A percentile compares a stretch with the other conserved stretches of the same genome.
Conservation (phyloP, 2,888 invertebrate species). For the Ophion slaviceki region DNA sequence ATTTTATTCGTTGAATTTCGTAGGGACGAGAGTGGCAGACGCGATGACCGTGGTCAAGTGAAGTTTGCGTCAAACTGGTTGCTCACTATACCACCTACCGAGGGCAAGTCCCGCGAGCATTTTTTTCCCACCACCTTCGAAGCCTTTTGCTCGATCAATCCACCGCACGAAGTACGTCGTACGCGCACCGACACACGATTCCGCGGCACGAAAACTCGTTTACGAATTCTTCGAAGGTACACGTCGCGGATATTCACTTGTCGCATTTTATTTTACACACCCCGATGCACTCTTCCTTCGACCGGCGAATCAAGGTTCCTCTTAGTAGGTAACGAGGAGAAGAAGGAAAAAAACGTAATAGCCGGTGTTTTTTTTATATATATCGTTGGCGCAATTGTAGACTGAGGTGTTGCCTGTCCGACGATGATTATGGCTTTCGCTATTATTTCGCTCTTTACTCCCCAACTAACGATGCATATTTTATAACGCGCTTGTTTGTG, state of each 20-base stretch:
- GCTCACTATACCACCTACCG: constrained; percentile 49
- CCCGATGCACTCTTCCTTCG: constrained; percentile 3
- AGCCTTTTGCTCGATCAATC: constrained; percentile 49
- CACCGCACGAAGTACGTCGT: constrained; percentile 3
- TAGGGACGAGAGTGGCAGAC: not conserved
- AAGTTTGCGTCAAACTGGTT: constrained; percentile 69
- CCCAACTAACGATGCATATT: constrained; percentile 9
- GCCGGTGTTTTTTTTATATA: not conserved
- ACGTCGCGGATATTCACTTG: constrained; percentile 20
- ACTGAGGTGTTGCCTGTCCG: not conserved
- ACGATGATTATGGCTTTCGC: not conserved
- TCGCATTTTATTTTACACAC: constrained; percentile 18
- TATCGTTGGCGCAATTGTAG: constrained; percentile 16
- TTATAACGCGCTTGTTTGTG: constrained; percentile 24
- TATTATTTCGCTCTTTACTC: constrained; percentile 1
- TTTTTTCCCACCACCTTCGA: constrained; percentile 52
- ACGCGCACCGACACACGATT: not conserved
- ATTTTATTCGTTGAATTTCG: not conserved
- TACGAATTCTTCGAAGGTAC: constrained; percentile 61
- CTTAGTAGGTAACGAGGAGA: not conserved
- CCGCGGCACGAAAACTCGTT: constrained; percentile 61
- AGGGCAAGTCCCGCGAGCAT: constrained; percentile 56
- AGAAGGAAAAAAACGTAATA: not conserved
- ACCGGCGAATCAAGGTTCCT: constrained; percentile 13
- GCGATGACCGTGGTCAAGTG: constrained; percentile 56